Evolutionary conservation across 1,140 invertebrate genomes (phyloP), one percentile per base, ranked within the genome.

Genomic region (Hyles euphorbiae): DNA sequence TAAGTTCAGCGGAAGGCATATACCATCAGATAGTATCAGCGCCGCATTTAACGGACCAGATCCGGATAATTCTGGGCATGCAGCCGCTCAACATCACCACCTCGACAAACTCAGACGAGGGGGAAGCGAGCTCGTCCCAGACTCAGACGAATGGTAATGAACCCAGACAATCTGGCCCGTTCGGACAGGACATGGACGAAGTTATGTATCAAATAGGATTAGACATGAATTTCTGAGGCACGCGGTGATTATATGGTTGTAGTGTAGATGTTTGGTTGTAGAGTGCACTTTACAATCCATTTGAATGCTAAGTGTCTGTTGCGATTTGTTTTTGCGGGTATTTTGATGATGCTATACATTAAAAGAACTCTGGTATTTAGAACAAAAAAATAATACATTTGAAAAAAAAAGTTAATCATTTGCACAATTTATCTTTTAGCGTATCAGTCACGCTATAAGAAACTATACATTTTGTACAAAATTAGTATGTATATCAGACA

Each of bases 1-100:
- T 99, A 10, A 93, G 93, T 59, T 94, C 94, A 72, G 97, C 97
- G 0, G 97, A 98, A 85, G 95, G 94, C 8, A 97, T 99, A 65
- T 98, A 94, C 81, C 84, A 94, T 69, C 96, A 98, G 81, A 90
- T 98, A 0, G 92, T 93, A 74, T 91, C 91, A 36, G 91, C 94
- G 0, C 91, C 92, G 5, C 90, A 93, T 66, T 77, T 96, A 43
- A 93, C 94, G 0, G 92, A 94, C 68, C 89, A 91, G 12, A 91
- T 95, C 46, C 88, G 94, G 36, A 74, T 89, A 6, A 94, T 95
- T 58, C 90, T 96, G 45, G 94, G 94, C 0, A 78, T 95, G 40
- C 85, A 89, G 5, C 68, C 87, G 0, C 57, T 89, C 65, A 36
- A 59, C 46, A 51, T 46, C 5, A 52, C 63, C 34, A 63, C 60